Evolutionary conservation across 1,140 invertebrate genomes (phyloP).

Genomic region (Halyomorpha halys): DNA sequence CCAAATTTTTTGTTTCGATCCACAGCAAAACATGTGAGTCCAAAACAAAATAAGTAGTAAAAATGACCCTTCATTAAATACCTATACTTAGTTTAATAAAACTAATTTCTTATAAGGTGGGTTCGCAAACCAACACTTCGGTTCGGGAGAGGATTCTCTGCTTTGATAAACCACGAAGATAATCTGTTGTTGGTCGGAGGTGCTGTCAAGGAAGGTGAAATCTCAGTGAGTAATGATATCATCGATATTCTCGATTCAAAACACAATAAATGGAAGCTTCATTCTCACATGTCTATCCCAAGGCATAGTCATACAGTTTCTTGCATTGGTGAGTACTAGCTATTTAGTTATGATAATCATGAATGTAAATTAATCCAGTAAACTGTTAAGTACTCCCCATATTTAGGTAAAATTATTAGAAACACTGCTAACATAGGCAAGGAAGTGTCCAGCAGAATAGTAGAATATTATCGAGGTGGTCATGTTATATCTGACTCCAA

Average conservation of each 20-base stretch:
- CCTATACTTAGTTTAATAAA: too few relatives aligned
- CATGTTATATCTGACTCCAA: too few relatives aligned
- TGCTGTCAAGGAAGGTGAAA: neutral
- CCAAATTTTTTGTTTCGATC: conserved; percentile 50
- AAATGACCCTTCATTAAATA: neutral
- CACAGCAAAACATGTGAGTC: conserved; percentile 43
- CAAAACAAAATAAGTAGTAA: neutral
- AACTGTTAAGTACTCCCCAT: too few relatives aligned
- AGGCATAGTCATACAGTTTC: conserved; percentile 3
- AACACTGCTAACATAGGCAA: too few relatives aligned
- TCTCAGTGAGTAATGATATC: neutral
- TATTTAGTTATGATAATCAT: too few relatives aligned
- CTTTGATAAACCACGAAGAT: neutral
- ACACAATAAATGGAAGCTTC: conserved; percentile 5
- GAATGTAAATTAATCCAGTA: too few relatives aligned
- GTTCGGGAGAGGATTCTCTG: neutral
- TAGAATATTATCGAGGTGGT: too few relatives aligned
- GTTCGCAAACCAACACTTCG: neutral
- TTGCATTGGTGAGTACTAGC: too few relatives aligned
- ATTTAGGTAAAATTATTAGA: too few relatives aligned
- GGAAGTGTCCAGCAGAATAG: too few relatives aligned
- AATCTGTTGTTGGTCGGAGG: neutral
- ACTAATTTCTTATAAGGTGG: neutral
- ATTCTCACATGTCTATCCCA: neutral
- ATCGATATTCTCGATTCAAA: neutral